Evolutionary conservation across 2,113 vertebrate genomes (phyloP), one percentile per base, ranked within the genome.

Genomic region (Limnothrissa miodon): DNA sequence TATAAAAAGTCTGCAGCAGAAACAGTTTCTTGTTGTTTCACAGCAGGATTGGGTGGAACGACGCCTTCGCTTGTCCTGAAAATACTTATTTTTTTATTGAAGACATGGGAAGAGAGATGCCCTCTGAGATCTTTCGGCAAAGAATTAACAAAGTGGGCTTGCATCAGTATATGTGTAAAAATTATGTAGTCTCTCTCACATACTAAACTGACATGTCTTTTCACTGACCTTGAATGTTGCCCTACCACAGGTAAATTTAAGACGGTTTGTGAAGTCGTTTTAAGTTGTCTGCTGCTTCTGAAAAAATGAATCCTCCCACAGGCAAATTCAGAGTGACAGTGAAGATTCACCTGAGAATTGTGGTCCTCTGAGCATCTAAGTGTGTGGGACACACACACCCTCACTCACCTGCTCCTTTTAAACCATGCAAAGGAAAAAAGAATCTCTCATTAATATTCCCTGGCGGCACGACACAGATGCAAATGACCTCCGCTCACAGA

Each of bases 111-210:
- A 42, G 42, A 42, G 6, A 33, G 29, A 29, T 25, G 29, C 29
- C 29, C 66, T 74, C 10, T 62, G 11, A 56, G 51, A 23, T 56
- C 51, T 56, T 56, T 84, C 88, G 44, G 39, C 85, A 87, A 80
- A 86, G 83, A 90, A 81, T 79, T 29, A 87, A 83, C 82, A 88
- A 89, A 88, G 0, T 83, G 62, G 51, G 59, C 8, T 11, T 48
- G 62, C 15, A n/a, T 82, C 44, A 45, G 59, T 70, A 1, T 70
- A 36, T 82, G 5, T 45, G 81, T 70, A 74, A 39, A 74, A 74
- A 74, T 74, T 1, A 39, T 10, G 19, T n/a, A 29, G n/a, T 29
- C 29, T 13, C 33, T 33, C 13, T 33, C 33, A 56, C 51, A 19
- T 56, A 36, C 66, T 15, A 39, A 33, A 74, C 15, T 4, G 11